These are phyloP conservation scores for Odocoileus hemionus DNA, from an alignment of 2,113 vertebrate genomes.

Conservation along the genomic window DNA sequence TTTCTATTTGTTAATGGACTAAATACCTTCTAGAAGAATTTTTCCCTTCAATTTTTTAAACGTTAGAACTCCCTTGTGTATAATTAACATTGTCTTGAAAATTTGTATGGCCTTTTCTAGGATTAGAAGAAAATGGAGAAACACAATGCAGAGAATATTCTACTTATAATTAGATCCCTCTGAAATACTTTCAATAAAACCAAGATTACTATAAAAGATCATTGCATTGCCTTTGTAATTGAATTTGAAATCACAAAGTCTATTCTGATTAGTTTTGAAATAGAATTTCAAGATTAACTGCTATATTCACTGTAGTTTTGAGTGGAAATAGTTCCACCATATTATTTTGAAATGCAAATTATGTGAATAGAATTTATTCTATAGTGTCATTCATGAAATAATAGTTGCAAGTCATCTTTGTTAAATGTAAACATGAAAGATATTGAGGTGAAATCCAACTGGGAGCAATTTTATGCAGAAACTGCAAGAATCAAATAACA, in stretches of 20 bases:
- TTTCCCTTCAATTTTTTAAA: not conserved
- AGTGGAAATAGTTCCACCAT: not conserved
- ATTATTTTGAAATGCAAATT: slow-evolving; percentile 18
- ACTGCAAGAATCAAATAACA: not conserved
- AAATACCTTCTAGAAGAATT: not conserved
- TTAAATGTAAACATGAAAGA: not conserved
- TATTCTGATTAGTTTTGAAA: slow-evolving; percentile 36
- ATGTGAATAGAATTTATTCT: not conserved
- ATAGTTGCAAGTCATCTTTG: not conserved
- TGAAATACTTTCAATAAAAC: slow-evolving; percentile 42
- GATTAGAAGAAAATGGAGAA: slow-evolving; percentile 35
- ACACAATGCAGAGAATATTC: not conserved
- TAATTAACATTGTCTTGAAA: slow-evolving; percentile 42
- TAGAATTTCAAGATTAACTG: slow-evolving; percentile 37
- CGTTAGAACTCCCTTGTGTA: not conserved
- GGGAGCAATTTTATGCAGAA: not conserved
- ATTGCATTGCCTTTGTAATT: not conserved
- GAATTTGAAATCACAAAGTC: slow-evolving; percentile 35
- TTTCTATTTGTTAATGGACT: not conserved
- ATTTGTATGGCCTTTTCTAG: not conserved
- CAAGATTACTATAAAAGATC: slow-evolving; percentile 2
- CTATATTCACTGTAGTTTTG: not conserved
- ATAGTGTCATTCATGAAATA: not conserved
- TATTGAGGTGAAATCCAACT: not conserved
- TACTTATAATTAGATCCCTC: slow-evolving; percentile 42